Percentiles rank a stretch among this genome's conserved stretches.
Conservation (phyloP, 53 echinoderm and acorn worm species). For the Temnopleurus reevesii region DNA sequence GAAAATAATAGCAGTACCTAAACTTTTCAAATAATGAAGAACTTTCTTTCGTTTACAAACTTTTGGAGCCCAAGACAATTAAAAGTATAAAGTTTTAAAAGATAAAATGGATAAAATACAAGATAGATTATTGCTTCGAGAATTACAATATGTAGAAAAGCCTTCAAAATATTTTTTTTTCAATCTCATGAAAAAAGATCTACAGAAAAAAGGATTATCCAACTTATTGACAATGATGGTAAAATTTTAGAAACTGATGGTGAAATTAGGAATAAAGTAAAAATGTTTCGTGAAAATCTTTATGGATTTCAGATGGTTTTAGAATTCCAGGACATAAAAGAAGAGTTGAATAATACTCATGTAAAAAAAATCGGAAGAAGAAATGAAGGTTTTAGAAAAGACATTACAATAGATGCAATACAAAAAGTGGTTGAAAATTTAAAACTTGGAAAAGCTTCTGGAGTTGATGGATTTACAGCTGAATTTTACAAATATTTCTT, state of each 20-base stretch:
- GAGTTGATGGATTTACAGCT: neutral
- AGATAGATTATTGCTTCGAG: neutral
- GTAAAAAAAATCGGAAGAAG: neutral
- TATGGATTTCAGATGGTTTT: neutral
- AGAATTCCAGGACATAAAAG: neutral
- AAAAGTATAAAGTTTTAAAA: neutral
- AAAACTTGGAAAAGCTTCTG: neutral
- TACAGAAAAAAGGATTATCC: neutral
- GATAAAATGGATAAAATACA: no score
- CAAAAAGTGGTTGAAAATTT: neutral
- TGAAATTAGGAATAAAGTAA: neutral
- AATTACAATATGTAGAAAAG: neutral
- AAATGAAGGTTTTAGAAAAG: neutral
- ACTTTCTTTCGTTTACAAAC: neutral
- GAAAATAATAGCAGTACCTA: neutral
- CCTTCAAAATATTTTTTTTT: neutral
- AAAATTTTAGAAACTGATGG: neutral
- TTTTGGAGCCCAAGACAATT: neutral
- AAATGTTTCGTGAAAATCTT: neutral
- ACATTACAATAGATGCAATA: neutral
- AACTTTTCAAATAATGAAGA: neutral
- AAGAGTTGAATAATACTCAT: neutral
- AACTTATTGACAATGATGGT: neutral
- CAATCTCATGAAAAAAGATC: neutral
- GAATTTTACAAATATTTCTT: neutral